Base-by-base conservation (phyloP, 2,888 invertebrate genomes). In the Limenitis arthemis region DNA sequence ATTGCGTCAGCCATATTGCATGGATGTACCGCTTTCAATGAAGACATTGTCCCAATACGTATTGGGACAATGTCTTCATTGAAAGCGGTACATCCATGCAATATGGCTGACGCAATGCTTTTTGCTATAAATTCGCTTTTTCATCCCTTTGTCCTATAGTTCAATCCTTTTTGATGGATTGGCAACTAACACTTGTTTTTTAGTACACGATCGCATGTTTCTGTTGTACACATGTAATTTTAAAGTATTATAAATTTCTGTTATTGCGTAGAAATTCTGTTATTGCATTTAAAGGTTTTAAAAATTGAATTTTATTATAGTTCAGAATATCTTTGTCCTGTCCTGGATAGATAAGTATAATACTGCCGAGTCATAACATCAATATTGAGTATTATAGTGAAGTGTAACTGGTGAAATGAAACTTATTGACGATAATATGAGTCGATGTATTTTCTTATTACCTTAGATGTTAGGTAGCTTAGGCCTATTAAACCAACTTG, bases 1-100 rank as follows among this genome's bases (percentile, higher is more conserved):
- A 73, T 78, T 76, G 77, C 73, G 74, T 76, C 74, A 71, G 71
- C 75, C 72, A 69, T 20, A 20, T 20, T 20, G 20, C 20, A 20
- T 75, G 77, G 75, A 72, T 74, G 74, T 61, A 75, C 69, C 75
- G 74, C 72, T 70, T 68, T 75, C 72, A 74, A 76, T 76, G 70
- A 62, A 62, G 62, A 65, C 47, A 66, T 69, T 68, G 70, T 69
- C 68, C 73, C 72, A 72, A 68, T 70, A 75, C 70, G 70, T 75
- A 70, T 68, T 72, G 72, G 73, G 68, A 69, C 70, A 68, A 69
- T 66, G 47, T 65, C 62, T 62, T 62, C 70, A 76, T 76, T 74
- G 72, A 75, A 68, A 70, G 72, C 74, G 75, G 69, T 75, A 61
- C 74, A 74, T 72, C 75, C 77, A 75, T 20, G 20, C 20, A 20